Percentiles rank a stretch among this genome's conserved stretches.
These are phyloP conservation scores for Phoxinus dragarum DNA, from an alignment of 2,797 vertebrate genomes.

Conservation along the genomic window DNA sequence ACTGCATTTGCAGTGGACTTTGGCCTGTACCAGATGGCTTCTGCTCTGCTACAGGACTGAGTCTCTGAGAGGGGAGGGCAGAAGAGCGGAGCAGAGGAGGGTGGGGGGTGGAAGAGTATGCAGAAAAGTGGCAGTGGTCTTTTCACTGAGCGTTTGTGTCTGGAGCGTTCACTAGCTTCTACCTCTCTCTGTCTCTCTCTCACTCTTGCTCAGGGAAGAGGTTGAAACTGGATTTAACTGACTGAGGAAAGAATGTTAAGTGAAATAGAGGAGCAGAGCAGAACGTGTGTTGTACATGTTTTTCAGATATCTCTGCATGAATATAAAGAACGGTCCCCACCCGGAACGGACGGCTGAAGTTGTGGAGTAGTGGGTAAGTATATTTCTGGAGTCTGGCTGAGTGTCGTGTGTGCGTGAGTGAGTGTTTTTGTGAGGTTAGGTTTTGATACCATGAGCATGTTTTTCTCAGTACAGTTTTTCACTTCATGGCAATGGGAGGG, in stretches of 20 bases:
- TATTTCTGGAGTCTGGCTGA: slow-evolving; percentile 23
- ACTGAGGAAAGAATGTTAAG: slow-evolving; percentile 51
- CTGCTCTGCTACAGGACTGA: slow-evolving; percentile 47
- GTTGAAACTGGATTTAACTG: slow-evolving; percentile 69
- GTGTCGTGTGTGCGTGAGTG: background rate
- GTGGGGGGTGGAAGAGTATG: slow-evolving; percentile 55
- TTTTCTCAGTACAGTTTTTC: slow-evolving; percentile 52
- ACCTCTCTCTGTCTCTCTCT: slow-evolving; percentile 22
- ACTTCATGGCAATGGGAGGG: slow-evolving; percentile 43
- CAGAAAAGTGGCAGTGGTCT: slow-evolving; percentile 56
- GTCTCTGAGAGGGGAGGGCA: slow-evolving; percentile 34
- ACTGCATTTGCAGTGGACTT: slow-evolving; percentile 54
- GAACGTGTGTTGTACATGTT: slow-evolving; percentile 65
- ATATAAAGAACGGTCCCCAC: slow-evolving; percentile 9
- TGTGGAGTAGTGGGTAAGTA: slow-evolving; percentile 46
- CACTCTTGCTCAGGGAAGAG: slow-evolving; percentile 49
- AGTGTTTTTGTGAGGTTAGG: slow-evolving; percentile 31
- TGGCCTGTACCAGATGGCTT: slow-evolving; percentile 53
- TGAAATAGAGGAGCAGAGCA: slow-evolving; percentile 62
- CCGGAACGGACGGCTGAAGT: slow-evolving; percentile 34
- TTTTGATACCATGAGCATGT: slow-evolving; percentile 45
- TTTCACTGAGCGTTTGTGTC: slow-evolving; percentile 46
- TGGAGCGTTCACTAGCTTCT: slow-evolving; percentile 37
- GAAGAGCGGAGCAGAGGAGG: slow-evolving; percentile 62
- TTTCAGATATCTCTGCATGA: background rate